Base-by-base conservation (phyloP, 2,888 invertebrate species). In the Macrophya alboannulata region DNA sequence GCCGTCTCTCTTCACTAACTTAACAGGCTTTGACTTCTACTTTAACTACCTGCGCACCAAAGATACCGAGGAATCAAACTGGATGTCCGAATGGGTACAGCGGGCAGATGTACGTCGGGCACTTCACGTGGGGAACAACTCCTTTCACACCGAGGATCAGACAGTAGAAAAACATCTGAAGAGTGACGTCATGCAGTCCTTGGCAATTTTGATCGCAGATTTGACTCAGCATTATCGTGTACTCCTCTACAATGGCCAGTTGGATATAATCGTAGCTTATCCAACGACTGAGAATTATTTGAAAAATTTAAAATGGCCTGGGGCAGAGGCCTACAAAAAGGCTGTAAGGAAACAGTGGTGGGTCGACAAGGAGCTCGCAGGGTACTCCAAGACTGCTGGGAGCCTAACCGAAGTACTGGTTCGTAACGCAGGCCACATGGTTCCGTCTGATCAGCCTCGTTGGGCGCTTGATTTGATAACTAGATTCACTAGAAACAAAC, bases 201-300 rank as follows among this genome's bases (percentile, higher is more conserved):
- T 98, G 9, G 97, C 97, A 8, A 95, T 95, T 0, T 96, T 96
- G 95, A 94, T 98, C 85, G 94, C 95, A 0, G 96, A 96, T 89
- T 93, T 98, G 0, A 91, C 97, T 0, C 94, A 96, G 59, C 93
- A 96, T 89, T 97, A 97, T 90, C 94, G 95, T 92, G 96, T 98
- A 21, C 95, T 98, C 72, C 95, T 98, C 86, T 99, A 98, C 92
- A 98, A 96, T 91, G 99, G 99, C 0, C 98, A 99, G 91, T 92
- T 99, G 87, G 99, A 99, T 92, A 97, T 99, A 17, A 98, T 98
- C 87, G 97, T 98, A 0, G 98, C 98, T 0, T 98, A 98, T 93
- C 98, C 98, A 0, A 92, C 98, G 81, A 98, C 98, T 0, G 95
- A 97, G 31, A 97, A 97, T 91, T 98, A 97, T 92, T 94, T 99